Evolutionary conservation across 1,140 invertebrate genomes (phyloP), one percentile per base, ranked within the genome.

Genomic region (Tetramorium alpestre): DNA sequence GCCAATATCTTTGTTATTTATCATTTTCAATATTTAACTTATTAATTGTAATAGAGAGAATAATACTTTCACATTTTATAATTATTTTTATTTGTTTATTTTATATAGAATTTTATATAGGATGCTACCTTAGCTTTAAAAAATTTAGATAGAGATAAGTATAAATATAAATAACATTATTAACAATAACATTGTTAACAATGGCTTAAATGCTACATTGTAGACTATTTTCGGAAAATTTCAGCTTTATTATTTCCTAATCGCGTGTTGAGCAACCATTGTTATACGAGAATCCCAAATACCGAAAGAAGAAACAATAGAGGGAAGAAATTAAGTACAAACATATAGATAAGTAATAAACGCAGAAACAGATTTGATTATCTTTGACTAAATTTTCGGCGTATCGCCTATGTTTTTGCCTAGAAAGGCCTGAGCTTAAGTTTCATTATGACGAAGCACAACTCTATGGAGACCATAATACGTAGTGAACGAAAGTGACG

Each of bases 351-450:
- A 81, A 86, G 22, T 88, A 44, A 80, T 73, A 73, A 76, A 77
- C 75, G 80, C 54, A 81, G 38, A 73, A 86, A 62, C 28, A 54
- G 38, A 75, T 90, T 90, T 91, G 89, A 91, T 91, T 91, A 88
- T 91, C 87, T 88, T 90, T 90, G 89, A 91, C 89, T 91, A 91
- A 91, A 90, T 88, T 72, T 86, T 58, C 73, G 47, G 72, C 60
- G 49, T 58, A 86, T 80, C n/a, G 82, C 77, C 80, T 85, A 75
- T 81, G 54, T 77, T 69, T 64, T 62, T 62, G 86, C 85, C 80
- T 65, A 56, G 33, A 16, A 85, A 38, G 86, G 86, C 81, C 87
- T 89, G 89, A 90, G 88, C 89, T 73, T 87, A 76, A 85, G 80
- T 81, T 85, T 90, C 56, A 25, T 85, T 62, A 86, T 78, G 70